phyloP scores from a whole-genome alignment of 2,888 invertebrate genomes.

The Gastrophysa polygoni region DNA sequence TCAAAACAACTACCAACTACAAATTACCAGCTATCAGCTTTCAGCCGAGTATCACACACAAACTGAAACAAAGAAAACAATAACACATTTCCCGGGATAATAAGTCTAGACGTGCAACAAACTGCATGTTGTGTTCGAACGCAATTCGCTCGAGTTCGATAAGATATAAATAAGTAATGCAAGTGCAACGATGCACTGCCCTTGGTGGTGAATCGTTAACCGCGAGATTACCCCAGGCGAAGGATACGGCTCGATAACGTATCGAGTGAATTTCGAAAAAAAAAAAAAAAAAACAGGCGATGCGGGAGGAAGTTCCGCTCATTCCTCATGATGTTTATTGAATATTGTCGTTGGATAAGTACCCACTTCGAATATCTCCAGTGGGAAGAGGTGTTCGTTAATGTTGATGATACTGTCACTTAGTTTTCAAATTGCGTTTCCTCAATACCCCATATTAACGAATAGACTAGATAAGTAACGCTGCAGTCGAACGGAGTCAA shows the following conservation, averaged over 20 bases:
- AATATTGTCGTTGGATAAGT: no score
- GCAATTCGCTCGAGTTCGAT: slow-evolving; percentile 6
- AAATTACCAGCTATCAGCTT: neutral
- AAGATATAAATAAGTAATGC: slow-evolving; percentile 14
- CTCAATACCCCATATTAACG: no score
- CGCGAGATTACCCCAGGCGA: neutral
- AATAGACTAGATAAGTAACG: no score
- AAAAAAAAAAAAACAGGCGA: neutral
- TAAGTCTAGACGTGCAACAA: slow-evolving; percentile 42
- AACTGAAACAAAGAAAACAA: slow-evolving; percentile 35
- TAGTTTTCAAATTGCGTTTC: no score
- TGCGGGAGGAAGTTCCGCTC: neutral
- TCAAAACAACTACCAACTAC: neutral
- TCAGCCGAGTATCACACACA: neutral
- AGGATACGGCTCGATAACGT: neutral
- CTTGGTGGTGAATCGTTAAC: slow-evolving; percentile 1
- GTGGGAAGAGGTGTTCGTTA: no score
- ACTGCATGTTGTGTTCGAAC: slow-evolving; percentile 18
- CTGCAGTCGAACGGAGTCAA: no score
- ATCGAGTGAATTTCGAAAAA: neutral
- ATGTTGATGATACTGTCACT: no score
- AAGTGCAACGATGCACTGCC: slow-evolving; percentile 11
- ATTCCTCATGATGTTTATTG: neutral
- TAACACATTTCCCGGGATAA: slow-evolving; percentile 40
- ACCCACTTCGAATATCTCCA: no score